A percentile compares a stretch with the other conserved stretches of the same genome.
Conservation (phyloP, 2,113 vertebrate genomes). For the Cheilinus undulatus region DNA sequence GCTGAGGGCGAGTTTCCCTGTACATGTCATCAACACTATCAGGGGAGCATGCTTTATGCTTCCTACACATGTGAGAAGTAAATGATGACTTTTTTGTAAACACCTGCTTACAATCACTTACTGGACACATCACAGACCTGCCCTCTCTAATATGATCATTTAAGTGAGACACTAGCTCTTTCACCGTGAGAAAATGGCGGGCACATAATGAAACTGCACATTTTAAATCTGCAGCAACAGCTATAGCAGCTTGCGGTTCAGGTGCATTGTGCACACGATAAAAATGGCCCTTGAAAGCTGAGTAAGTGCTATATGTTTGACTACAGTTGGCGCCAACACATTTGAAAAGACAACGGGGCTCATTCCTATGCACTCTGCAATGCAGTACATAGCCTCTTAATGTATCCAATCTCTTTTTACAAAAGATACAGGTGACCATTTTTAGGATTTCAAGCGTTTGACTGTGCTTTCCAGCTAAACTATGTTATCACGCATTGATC, state of each 20-base stretch:
- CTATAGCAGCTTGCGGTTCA: slow-evolving; percentile 12
- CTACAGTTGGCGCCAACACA: too few relatives aligned
- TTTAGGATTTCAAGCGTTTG: too few relatives aligned
- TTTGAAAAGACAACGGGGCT: too few relatives aligned
- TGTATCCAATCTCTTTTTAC: too few relatives aligned
- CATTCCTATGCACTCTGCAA: too few relatives aligned
- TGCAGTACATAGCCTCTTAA: too few relatives aligned
- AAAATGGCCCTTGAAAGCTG: too few relatives aligned
- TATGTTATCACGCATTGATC: too few relatives aligned
- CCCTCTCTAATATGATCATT: slow-evolving; percentile 57
- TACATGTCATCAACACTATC: slow-evolving; percentile 30
- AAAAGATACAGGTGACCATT: too few relatives aligned
- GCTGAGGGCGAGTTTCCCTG: neutral
- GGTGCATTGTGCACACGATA: slow-evolving; percentile 25
- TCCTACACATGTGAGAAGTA: slow-evolving; percentile 65
- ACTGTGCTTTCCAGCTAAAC: too few relatives aligned
- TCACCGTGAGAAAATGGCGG: slow-evolving; percentile 53
- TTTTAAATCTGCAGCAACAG: slow-evolving; percentile 35
- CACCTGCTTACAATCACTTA: slow-evolving; percentile 14
- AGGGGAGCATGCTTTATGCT: slow-evolving; percentile 54
- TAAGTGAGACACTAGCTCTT: slow-evolving; percentile 60
- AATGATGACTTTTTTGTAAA: too few relatives aligned
- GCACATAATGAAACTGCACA: slow-evolving; percentile 55
- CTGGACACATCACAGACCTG: slow-evolving; percentile 50
- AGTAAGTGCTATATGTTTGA: too few relatives aligned